Evolutionary conservation across 1,140 invertebrate species (phyloP), one percentile per base, ranked within the genome.

Genomic region (Bombus fervidus): DNA sequence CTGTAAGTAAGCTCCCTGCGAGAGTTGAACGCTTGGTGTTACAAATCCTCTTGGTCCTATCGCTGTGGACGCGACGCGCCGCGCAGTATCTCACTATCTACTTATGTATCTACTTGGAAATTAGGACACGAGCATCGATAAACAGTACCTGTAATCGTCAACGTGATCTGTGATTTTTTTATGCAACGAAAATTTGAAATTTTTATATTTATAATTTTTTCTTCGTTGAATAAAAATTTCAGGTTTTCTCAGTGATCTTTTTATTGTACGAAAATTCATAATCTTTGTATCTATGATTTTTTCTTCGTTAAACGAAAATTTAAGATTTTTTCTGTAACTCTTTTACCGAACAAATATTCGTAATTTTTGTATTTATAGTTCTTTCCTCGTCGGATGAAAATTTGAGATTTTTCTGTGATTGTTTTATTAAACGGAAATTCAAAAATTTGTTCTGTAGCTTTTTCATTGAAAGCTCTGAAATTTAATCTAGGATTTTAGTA

Each of bases 11-110:
- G 28, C 39, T 66, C 6, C 34, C 64, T 39, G 13, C 77, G 59
- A 43, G 28, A 64, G 10, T 9, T 34, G 59, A 64, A 64, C 53
- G 53, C 37, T 78, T 31, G 57, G 25, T n/a, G 62, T 25, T 43
- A 79, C 59, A 34, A 66, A 79, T 79, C 39, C 22, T 64, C 41
- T 68, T 62, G 59, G 37, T 79, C 62, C n/a, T 53, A 53, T 53
- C 18, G 47, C 47, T 66, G 39, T 25, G 41, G 39, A n/a, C 28
- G 1, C 47, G 47, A 53, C 59, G 57, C 57, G 28, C 10, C 39
- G n/a, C 22, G 13, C n/a, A 10, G 28, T 2, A 25, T 66, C 5
- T 43, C 8, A 12, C 0, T 53, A 53, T 53, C 47, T 53, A 53
- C 18, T 22, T 53, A 18, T 6, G 15, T 31, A 43, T n/a, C 9